Evolutionary conservation across 2,888 invertebrate genomes (phyloP).

Genomic region (Crioceris asparagi): DNA sequence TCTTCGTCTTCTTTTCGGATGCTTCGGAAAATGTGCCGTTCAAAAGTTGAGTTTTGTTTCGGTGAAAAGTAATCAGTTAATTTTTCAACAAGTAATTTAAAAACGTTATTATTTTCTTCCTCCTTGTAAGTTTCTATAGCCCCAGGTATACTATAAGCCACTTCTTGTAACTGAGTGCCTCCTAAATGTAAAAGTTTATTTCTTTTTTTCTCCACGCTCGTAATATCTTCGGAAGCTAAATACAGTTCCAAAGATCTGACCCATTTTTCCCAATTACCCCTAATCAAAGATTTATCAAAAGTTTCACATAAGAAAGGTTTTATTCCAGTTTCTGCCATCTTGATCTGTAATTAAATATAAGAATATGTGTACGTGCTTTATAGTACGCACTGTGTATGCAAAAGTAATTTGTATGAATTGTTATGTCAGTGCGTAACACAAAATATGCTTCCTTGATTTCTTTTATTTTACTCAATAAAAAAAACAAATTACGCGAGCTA

Average conservation of each 20-base stretch:
- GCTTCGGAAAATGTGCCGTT: slow-evolving; percentile 23
- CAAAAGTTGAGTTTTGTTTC: slow-evolving; percentile 25
- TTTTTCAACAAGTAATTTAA: slow-evolving; percentile 19
- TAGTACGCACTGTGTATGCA: too few relatives aligned
- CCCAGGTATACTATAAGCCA: slow-evolving; percentile 22
- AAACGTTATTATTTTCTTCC: slow-evolving; percentile 20
- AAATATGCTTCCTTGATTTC: too few relatives aligned
- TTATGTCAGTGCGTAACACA: too few relatives aligned
- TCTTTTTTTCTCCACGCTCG: slow-evolving; percentile 16
- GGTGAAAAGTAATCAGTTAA: slow-evolving; percentile 25
- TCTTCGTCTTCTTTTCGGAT: slow-evolving; percentile 24
- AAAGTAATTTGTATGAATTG: too few relatives aligned
- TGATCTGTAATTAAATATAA: too few relatives aligned
- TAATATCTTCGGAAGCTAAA: slow-evolving; percentile 21
- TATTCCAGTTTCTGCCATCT: too few relatives aligned
- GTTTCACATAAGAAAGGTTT: too few relatives aligned
- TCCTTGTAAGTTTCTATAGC: slow-evolving; percentile 15
- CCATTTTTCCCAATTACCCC: too few relatives aligned
- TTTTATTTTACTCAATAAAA: too few relatives aligned
- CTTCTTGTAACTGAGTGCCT: slow-evolving; percentile 22
- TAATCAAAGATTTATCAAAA: too few relatives aligned
- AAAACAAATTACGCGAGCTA: too few relatives aligned
- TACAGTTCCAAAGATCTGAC: slow-evolving; percentile 21
- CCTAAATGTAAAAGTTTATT: slow-evolving; percentile 24
- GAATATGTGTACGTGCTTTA: too few relatives aligned